Evolutionary conservation across 2,797 vertebrate species (phyloP).

Genomic region (Paguma larvata): DNA sequence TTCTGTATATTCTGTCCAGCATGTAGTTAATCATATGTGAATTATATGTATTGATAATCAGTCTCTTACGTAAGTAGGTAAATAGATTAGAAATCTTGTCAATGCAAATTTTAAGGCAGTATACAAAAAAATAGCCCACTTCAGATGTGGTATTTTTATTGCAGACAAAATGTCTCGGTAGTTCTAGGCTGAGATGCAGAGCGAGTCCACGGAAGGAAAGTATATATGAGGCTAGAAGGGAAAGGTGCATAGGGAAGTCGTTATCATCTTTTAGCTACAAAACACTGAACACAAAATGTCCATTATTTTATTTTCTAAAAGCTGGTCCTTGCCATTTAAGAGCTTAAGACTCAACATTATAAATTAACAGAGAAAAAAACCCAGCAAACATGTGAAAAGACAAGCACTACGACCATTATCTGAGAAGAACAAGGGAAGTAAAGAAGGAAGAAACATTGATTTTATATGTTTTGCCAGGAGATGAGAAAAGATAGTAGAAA

Average conservation of each 20-base stretch:
- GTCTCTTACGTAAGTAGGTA: not conserved
- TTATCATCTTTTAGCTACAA: conserved; percentile 10
- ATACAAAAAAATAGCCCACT: not conserved
- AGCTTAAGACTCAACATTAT: conserved; percentile 37
- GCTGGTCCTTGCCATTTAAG: conserved; percentile 41
- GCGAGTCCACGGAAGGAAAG: not conserved
- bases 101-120: not conserved
- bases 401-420: not conserved
- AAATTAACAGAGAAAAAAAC: not conserved
- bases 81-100: not conserved
- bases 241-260: not conserved
- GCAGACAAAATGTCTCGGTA: not conserved
- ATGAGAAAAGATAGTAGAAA: not conserved
- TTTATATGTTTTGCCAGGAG: conserved; percentile 1
- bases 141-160: not conserved
- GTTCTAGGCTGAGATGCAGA: not conserved
- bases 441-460: not conserved
- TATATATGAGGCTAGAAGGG: not conserved
- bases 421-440: conserved; percentile 39
- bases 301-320: conserved; percentile 42
- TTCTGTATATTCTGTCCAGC: not conserved
- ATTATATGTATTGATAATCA: conserved; percentile 14
- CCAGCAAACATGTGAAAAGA: not conserved
- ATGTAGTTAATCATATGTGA: not conserved
- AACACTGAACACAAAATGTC: not conserved